Evolutionary conservation across 2,797 vertebrate genomes (phyloP), one percentile per base, ranked within the genome.

Genomic region (Esox masquinongy): DNA sequence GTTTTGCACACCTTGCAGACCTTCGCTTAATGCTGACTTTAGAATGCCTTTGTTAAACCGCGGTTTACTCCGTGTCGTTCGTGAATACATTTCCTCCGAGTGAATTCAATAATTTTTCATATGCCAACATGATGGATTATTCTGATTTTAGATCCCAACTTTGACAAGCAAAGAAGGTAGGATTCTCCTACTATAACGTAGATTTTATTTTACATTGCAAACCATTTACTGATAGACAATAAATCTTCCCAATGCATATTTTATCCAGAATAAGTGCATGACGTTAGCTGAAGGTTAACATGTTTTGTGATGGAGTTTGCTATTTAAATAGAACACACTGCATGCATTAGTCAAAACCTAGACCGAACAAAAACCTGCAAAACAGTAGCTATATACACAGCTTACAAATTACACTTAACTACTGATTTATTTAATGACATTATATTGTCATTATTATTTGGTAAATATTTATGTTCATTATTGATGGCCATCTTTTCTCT

Each of bases 241-340:
- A 95, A 93, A 94, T 94, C 92, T 94, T 93, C 90, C 78, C 63
- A 85, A 89, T 92, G 91, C 92, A 93, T 92, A 93, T 93, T 90
- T 67, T 87, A 90, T 86, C 90, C 86, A 74, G 82, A 85, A 77
- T 91, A 87, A 90, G 89, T 90, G 88, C 74, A 82, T 85, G 90
- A 89, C 85, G 89, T 85, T 84, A 92, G 87, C 84, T 93, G 91
- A 94, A 95, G 94, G 94, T 95, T 92, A 94, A 93, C 89, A 87
- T 68, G 87, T 83, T 88, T 87, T 79, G 82, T 82, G 86, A 85
- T 69, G 85, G 85, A 86, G 85, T 90, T 91, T 82, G 77, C 85
- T 86, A 85, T 88, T 89, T 84, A 83, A 78, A 82, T 79, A 47
- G 56, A 70, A 24, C 51, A 74, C 50, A 36, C 34, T 73, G 64